Base-by-base conservation (phyloP, 2,113 vertebrate species). In the Notothenia coriiceps region DNA sequence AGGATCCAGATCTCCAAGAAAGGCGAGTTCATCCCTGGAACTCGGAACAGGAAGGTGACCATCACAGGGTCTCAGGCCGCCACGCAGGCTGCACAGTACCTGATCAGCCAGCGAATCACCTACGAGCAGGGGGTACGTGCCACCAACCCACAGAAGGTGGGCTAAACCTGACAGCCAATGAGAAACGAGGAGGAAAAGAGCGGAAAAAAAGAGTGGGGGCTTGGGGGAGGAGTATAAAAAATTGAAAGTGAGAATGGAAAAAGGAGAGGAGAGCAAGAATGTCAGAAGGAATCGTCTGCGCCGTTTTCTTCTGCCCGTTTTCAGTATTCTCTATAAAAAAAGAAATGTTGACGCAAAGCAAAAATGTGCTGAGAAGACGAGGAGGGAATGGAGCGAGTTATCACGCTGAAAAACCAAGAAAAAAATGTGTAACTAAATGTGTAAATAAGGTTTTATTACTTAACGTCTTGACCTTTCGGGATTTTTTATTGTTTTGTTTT, bases 1-100 rank as follows among this genome's bases (percentile, higher is more conserved):
- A 93, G 97, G 84, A 98, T 98, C 92, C 97, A 98, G 94, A 98
- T 98, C 95, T 98, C 97, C 84, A 98, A 98, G 95, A 98, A 98
- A 86, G 97, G 97, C 75, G 97, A 98, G 93, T 98, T 98, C 93
- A 96, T 98, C 91, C 97, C 97, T 0, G 97, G 97, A 93, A 98
- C 97, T 75, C 95, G 97, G 94, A 98, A 97, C 96, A 96, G 97
- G 92, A 97, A 97, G 94, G 97, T 98, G 85, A 98, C 97, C 94
- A 98, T 98, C 93, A 98, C 97, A 1, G 97, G 97, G 81, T 96
- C 97, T n/a, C 96, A 96, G 61, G 96, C 96, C 17, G 96, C 97
- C 74, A 98, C 97, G 7, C 97, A 98, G 92, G 97, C 97, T 6
- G 97, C 97, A 62, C 97, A 98, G 94, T 98, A 98, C 94, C 96